Percentiles rank a stretch among this genome's conserved stretches.
Evolutionary conservation across 2,113 vertebrate species (phyloP).

Genomic region (Athene cunicularia): DNA sequence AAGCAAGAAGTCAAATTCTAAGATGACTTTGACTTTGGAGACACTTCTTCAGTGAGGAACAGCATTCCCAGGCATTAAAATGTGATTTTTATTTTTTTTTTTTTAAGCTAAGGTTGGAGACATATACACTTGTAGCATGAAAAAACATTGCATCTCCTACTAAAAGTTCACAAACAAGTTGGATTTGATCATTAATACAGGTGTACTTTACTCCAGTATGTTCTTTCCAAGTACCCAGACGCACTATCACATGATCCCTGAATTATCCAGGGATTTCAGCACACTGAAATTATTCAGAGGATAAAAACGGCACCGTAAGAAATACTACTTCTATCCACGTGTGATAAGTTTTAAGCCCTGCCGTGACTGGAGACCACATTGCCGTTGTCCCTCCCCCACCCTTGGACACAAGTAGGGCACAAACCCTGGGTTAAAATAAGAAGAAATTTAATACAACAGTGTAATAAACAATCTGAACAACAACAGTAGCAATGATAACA

Average conservation of each 20-base stretch:
- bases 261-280: background rate
- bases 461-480: too few relatives aligned
- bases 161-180: background rate
- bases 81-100: background rate
- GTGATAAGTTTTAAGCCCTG: too few relatives aligned
- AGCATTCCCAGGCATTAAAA: background rate
- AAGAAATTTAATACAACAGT: too few relatives aligned
- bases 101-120: background rate
- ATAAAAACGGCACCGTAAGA: background rate
- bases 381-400: too few relatives aligned
- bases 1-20: background rate
- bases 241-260: background rate
- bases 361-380: too few relatives aligned
- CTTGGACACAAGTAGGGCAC: too few relatives aligned
- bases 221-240: background rate
- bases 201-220: background rate
- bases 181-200: background rate
- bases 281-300: background rate
- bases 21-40: background rate
- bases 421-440: too few relatives aligned
- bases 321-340: background rate
- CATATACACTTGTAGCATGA: accelerated
- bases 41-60: background rate
- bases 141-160: background rate
- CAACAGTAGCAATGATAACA: too few relatives aligned